These are phyloP conservation scores for Chlorospingus flavigularis DNA, from an alignment of 2,797 vertebrate species.

Conservation along the genomic window DNA sequence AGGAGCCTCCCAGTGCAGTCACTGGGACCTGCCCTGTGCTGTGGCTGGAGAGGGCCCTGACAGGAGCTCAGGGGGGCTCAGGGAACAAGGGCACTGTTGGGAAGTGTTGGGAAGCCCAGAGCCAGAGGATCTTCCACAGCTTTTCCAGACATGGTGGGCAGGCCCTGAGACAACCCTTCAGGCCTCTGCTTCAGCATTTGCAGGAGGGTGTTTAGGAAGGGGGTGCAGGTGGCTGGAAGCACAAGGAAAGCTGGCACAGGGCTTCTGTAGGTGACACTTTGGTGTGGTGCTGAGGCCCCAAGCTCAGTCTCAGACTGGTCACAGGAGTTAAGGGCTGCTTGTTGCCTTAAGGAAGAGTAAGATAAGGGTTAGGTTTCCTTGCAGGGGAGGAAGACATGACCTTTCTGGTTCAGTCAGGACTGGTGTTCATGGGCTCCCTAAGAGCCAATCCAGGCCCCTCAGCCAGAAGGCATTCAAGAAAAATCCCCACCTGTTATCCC, in stretches of 20 bases:
- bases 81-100: not conserved
- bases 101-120: not conserved
- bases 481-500: not conserved
- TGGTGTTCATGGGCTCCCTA: constrained; percentile 26
- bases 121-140: not conserved
- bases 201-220: not conserved
- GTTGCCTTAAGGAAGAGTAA: not conserved
- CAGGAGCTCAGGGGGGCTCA: not conserved
- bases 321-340: not conserved
- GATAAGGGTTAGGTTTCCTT: not conserved
- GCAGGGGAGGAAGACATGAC: not conserved
- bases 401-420: constrained; percentile 17
- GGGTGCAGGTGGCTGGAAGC: not conserved
- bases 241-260: not conserved
- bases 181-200: not conserved
- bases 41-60: not conserved
- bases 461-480: constrained; percentile 25
- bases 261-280: not conserved
- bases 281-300: accelerated
- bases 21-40: not conserved
- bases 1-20: not conserved
- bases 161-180: not conserved
- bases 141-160: not conserved
- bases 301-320: not conserved
- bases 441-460: constrained; percentile 22